Evolutionary conservation across 2,797 vertebrate species (phyloP), one percentile per base, ranked within the genome.

Genomic region (Syngnathus rostellatus): DNA sequence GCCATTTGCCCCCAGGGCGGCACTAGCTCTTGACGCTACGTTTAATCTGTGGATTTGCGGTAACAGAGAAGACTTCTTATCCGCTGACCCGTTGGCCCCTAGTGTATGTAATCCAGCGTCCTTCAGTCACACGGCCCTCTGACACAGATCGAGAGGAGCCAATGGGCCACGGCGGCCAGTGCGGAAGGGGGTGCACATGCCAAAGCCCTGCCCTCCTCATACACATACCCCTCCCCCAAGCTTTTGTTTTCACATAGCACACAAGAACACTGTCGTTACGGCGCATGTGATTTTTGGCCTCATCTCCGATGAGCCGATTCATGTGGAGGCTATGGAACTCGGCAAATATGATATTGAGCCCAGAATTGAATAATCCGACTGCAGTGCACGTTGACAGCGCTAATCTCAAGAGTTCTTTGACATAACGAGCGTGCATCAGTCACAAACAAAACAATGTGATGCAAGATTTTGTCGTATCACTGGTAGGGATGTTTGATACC

Each of bases 41-140:
- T 89, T 89, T 89, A 90, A 92, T 91, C 90, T 90, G 86, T 80
- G 89, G 89, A 90, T 91, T 91, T 90, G 84, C 77, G 86, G 89
- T 92, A 91, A 91, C 85, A 86, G 90, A 92, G 89, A 92, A 90
- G 86, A 91, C 89, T 89, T 91, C 86, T 92, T 90, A 91, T 89
- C 89, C 82, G 71, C 69, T 88, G 88, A 89, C 88, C 87, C 84
- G 75, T 79, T 89, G 85, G 79, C 85, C 84, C 72, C 60, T 61
- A 72, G 68, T 84, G 78, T 77, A 75, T 71, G 67, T 89, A 89
- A 90, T 90, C 88, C 84, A 81, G 74, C 77, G 80, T 72, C 72
- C 77, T 81, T 83, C 84, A 77, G 76, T 82, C 84, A 78, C 74
- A 76, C 71, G 82, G 72, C 69, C 80, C 58, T 77, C 82, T 88